Conservation (phyloP, 2,888 invertebrate species). For the Tuberolachnus salignus region DNA sequence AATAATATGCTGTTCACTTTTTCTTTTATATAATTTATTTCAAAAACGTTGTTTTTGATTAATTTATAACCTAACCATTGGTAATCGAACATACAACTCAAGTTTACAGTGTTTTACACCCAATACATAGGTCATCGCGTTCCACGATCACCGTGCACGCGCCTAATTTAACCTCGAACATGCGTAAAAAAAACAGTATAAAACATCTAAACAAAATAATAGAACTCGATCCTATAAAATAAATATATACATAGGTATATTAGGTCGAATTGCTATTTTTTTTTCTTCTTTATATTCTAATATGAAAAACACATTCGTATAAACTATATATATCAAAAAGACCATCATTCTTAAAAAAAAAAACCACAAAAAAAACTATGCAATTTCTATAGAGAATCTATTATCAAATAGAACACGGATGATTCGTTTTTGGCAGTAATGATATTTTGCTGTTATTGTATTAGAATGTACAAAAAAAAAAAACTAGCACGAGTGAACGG, state of each 20-base stretch:
- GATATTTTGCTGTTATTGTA: constrained; percentile 16
- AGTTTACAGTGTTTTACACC: constrained; percentile 37
- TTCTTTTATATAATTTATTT: too few relatives aligned
- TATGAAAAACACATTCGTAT: neutral
- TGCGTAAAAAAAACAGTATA: constrained; percentile 23
- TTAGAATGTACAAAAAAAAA: constrained; percentile 27
- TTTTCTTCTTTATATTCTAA: neutral
- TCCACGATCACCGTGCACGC: neutral
- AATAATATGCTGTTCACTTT: neutral
- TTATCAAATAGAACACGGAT: constrained; percentile 2
- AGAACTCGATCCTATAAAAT: neutral
- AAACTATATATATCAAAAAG: neutral
- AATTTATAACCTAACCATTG: constrained; percentile 26
- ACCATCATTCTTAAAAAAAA: neutral
- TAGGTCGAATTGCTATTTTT: neutral
- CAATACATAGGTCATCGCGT: constrained; percentile 32
- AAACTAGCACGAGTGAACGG: constrained; percentile 52
- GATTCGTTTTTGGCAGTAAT: constrained; percentile 22
- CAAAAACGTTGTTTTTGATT: constrained; percentile 19
- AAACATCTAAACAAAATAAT: constrained; percentile 2
- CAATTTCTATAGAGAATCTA: constrained; percentile 13
- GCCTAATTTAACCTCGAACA: neutral
- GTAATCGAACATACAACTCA: constrained; percentile 28
- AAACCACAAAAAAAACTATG: neutral
- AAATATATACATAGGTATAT: neutral